Percentiles rank a stretch among this genome's conserved stretches.
Evolutionary conservation across 2,113 vertebrate genomes (phyloP).

Genomic region (Parus major): DNA sequence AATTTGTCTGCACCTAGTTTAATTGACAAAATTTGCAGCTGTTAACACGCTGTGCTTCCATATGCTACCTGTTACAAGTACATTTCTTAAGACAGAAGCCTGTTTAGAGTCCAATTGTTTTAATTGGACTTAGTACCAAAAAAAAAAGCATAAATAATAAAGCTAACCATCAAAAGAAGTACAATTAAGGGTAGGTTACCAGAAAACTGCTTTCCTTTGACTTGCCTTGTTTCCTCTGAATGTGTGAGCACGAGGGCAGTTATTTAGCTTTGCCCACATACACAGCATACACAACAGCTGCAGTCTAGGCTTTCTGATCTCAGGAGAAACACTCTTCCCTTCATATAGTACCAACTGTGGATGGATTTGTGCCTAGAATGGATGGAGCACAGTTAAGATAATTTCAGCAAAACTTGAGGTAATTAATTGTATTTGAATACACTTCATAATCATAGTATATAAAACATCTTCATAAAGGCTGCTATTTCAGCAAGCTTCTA

Average conservation of each 20-base stretch:
- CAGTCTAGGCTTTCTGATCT: neutral
- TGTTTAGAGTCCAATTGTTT: conserved; percentile 20
- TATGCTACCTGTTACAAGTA: conserved; percentile 37
- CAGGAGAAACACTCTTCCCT: neutral
- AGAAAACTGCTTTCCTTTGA: conserved; percentile 40
- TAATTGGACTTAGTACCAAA: conserved; percentile 38
- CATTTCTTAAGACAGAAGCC: conserved; percentile 52
- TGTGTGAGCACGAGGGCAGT: neutral
- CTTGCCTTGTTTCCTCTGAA: neutral
- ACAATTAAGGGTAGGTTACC: neutral
- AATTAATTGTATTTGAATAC: neutral
- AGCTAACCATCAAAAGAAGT: conserved; percentile 1
- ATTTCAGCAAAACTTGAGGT: neutral
- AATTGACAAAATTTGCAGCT: conserved; percentile 69
- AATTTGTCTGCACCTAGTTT: conserved; percentile 67
- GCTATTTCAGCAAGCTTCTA: neutral
- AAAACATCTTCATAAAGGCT: neutral
- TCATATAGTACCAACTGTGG: neutral
- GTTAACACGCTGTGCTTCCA: conserved; percentile 56
- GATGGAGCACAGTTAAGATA: neutral
- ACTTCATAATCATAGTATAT: neutral
- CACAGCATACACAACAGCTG: neutral
- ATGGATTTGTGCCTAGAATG: neutral
- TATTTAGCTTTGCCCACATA: neutral
- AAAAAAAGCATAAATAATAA: conserved; percentile 23